Evolutionary conservation across 2,113 vertebrate genomes (phyloP).

Genomic region (Acanthochromis polyacanthus): DNA sequence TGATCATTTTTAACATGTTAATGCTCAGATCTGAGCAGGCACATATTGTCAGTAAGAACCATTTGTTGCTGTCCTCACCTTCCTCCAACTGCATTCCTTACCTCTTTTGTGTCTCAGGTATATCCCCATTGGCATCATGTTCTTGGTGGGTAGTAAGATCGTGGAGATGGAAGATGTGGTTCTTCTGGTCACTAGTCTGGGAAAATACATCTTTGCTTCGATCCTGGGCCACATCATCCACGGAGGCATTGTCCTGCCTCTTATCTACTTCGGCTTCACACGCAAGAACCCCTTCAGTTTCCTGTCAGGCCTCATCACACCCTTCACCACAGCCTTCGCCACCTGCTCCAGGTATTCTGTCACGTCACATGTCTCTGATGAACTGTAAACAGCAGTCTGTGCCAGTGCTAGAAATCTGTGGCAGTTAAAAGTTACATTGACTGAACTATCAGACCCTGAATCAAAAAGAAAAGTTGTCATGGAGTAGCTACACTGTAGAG

Average conservation of each 20-base stretch:
- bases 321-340: constrained; percentile 95
- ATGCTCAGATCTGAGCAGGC: too few species aligned
- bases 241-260: constrained; percentile 92
- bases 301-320: constrained; percentile 95
- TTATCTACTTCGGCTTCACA: constrained; percentile 95
- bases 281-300: constrained; percentile 95
- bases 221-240: constrained; percentile 98
- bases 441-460: too few species aligned
- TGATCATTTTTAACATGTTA: too few species aligned
- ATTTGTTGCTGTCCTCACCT: too few species aligned
- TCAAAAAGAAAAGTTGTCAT: too few species aligned
- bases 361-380: neutral
- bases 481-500: too few species aligned
- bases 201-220: constrained; percentile 97
- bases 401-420: too few species aligned
- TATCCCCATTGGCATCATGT: constrained; percentile 96
- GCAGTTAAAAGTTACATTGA: too few species aligned
- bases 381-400: too few species aligned
- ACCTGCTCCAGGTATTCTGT: constrained; percentile 93
- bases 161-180: constrained; percentile 97
- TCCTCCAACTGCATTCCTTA: neutral
- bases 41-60: too few species aligned
- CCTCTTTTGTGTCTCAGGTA: constrained; percentile 86
- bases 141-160: constrained; percentile 98
- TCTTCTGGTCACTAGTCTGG: constrained; percentile 93